A percentile compares a stretch with the other conserved stretches of the same genome.
phyloP scores from a whole-genome alignment of 1,140 invertebrate genomes.

The Cataglyphis hispanica region DNA sequence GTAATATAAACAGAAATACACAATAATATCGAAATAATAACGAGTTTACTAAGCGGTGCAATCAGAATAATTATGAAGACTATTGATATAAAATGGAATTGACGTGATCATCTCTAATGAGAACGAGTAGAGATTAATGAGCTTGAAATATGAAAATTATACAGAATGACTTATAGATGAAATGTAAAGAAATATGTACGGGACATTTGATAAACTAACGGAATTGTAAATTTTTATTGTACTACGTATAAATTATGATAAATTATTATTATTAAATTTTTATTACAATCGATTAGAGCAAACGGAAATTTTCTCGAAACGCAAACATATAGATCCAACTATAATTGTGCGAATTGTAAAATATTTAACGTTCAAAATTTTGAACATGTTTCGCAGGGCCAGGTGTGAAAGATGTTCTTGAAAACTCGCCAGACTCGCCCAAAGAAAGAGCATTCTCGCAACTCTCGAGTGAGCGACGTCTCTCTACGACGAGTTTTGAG shows the following conservation, averaged over 20 bases:
- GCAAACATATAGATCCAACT: not conserved
- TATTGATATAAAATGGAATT: slow-evolving; percentile 23
- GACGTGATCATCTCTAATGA: slow-evolving; percentile 29
- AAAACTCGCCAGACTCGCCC: slow-evolving; percentile 2
- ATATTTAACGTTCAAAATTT: not conserved
- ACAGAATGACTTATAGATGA: not conserved
- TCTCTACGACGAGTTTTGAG: not conserved
- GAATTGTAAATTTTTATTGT: not conserved
- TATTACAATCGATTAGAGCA: not conserved
- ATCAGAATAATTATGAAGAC: slow-evolving; percentile 34
- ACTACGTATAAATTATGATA: too few relatives aligned
- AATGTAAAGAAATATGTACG: not conserved
- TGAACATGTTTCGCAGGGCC: not conserved
- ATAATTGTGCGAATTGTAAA: not conserved
- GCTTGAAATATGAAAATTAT: slow-evolving; percentile 32
- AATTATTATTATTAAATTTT: too few relatives aligned
- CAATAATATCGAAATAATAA: slow-evolving; percentile 49
- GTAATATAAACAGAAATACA: slow-evolving; percentile 22
- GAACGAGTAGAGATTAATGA: slow-evolving; percentile 45
- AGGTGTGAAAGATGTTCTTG: not conserved
- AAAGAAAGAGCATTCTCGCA: not conserved
- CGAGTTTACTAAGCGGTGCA: slow-evolving; percentile 40
- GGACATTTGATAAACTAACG: not conserved
- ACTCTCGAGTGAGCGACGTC: not conserved
- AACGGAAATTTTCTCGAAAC: not conserved